Percentiles rank a stretch among this genome's conserved stretches.
These are phyloP conservation scores for Zosterops japonicus DNA, from an alignment of 2,113 vertebrate species.

Conservation along the genomic window DNA sequence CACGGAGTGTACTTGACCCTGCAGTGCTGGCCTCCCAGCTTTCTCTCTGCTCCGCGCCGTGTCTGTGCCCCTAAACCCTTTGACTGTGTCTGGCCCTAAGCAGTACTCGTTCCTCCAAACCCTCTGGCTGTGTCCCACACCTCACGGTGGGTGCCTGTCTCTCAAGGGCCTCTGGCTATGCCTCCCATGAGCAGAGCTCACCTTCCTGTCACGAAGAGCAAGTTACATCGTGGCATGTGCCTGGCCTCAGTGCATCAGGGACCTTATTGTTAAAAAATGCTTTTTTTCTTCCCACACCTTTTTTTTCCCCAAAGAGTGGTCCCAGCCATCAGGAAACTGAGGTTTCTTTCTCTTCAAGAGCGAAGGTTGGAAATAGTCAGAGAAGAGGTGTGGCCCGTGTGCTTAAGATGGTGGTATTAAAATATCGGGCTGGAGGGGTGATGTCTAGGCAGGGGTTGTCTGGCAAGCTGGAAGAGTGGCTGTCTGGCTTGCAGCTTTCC, in stretches of 20 bases:
- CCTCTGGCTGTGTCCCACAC: not conserved
- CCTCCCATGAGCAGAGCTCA: rapidly evolving
- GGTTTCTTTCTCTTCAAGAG: not conserved
- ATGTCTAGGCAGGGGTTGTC: constrained; percentile 1
- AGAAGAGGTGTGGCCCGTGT: not conserved
- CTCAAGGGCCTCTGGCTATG: not conserved
- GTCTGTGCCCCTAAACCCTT: not conserved
- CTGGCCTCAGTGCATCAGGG: not conserved
- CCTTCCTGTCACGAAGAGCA: not conserved
- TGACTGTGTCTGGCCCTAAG: not conserved
- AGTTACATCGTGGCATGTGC: rapidly evolving
- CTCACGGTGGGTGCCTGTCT: not conserved
- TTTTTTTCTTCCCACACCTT: rapidly evolving
- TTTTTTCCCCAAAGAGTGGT: rapidly evolving
- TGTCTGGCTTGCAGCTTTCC: not conserved
- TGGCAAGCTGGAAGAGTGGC: not conserved
- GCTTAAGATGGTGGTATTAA: not conserved
- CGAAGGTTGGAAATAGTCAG: not conserved
- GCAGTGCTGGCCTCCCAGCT: not conserved
- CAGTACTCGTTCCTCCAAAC: no score
- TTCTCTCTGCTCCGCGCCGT: not conserved
- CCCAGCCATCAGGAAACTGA: not conserved
- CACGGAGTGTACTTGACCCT: not conserved
- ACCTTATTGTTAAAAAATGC: not conserved
- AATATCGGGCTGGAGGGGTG: not conserved